Evolutionary conservation across 2,797 vertebrate species (phyloP).

Genomic region (Melopsittacus undulatus): DNA sequence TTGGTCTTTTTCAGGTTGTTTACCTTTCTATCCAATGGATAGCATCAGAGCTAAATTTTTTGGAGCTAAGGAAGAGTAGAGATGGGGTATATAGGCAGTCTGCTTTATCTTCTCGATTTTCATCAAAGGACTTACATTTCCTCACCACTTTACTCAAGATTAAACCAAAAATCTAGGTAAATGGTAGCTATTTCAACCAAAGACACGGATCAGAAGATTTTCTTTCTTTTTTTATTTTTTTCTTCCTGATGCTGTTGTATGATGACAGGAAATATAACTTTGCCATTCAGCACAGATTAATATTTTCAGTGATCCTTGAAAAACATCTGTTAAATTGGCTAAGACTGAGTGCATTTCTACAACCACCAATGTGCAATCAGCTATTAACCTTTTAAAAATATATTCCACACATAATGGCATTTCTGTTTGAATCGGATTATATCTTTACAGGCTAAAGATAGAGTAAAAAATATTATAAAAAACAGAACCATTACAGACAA

Average conservation of each 20-base stretch:
- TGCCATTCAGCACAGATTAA: neutral
- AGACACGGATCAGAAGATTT: neutral
- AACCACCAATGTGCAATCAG: neutral
- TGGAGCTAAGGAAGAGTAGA: neutral
- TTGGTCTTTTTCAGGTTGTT: neutral
- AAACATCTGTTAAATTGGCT: neutral
- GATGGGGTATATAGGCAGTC: rapidly evolving
- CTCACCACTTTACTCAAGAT: neutral
- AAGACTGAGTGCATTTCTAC: neutral
- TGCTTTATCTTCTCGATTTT: neutral
- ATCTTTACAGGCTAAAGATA: neutral
- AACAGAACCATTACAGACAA: neutral
- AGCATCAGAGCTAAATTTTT: neutral
- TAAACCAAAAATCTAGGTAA: neutral
- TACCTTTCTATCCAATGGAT: neutral
- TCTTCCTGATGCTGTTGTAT: neutral
- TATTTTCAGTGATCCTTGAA: neutral
- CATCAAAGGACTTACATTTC: neutral
- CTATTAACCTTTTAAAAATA: neutral
- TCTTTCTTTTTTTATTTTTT: neutral
- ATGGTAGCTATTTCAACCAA: neutral
- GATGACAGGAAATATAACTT: neutral
- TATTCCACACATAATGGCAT: neutral
- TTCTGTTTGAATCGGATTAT: neutral
- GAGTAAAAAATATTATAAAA: neutral